Base-by-base conservation (phyloP, 2,888 invertebrate species). In the Anodontia alba region DNA sequence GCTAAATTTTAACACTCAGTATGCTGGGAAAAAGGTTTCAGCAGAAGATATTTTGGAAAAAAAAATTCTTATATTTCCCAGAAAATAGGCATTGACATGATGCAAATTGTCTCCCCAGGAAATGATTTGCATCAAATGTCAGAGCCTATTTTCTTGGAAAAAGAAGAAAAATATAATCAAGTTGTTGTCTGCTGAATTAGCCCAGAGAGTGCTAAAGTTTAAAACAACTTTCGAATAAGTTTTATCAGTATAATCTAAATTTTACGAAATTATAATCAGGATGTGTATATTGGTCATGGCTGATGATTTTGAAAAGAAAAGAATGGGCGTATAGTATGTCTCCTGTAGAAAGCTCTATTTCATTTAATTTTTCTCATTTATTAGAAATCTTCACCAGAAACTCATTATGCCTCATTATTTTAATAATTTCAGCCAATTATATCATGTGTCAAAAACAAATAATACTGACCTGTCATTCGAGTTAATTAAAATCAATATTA, bases 401-500 rank as follows among this genome's bases (percentile, higher is more conserved):
- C 62, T 62, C 62, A 62, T 62, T 62, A 62, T 20, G 20, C 20
- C 33, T 33, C 20, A 62, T 62, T 62, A 62, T 62, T 29, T 62
- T 33, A 20, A 62, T 62, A 62, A 62, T 62, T 62, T 62, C 33
- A 62, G 62, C 62, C 62, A 62, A 62, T 62, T 62, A 62, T 62
- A 33, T 62, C 62, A 62, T 62, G 33, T 62, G 62, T 26, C 23
- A n/a, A 29, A 33, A 62, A 62, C 62, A 62, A 62, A 62, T 62
- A 62, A 62, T 62, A 33, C 26, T 5, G 33, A 33, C 80, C 81
- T 83, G 85, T 85, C 85, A 83, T 70, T 70, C 57, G n/a, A 66
- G 76, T 77, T 85, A 82, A 82, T 85, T 85, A 83, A 82, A 85
- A 83, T 85, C 85, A 78, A 81, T 85, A 83, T 54, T 54, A 54